Evolutionary conservation across 2,888 invertebrate species (phyloP).

Genomic region (Ceramica pisi): DNA sequence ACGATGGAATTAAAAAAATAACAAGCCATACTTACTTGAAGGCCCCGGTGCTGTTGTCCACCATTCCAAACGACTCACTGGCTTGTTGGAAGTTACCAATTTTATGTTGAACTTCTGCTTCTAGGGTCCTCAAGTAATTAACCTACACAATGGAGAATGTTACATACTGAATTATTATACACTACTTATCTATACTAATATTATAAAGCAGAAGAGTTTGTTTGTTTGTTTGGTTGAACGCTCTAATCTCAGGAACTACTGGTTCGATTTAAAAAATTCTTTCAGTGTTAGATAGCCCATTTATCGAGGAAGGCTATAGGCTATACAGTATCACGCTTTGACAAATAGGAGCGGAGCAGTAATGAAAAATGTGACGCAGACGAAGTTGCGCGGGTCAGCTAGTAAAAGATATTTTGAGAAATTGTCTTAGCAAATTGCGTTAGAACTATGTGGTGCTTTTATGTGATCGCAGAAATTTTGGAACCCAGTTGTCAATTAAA

Average conservation of each 20-base stretch:
- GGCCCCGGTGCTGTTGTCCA: constrained; percentile 69
- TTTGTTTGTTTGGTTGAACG: no score
- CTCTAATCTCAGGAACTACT: no score
- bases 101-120: constrained; percentile 82
- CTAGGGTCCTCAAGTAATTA: constrained; percentile 77
- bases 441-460: not conserved
- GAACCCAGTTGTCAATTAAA: no score
- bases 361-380: no score
- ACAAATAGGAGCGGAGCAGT: no score
- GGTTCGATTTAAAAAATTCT: no score
- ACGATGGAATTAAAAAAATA: not conserved
- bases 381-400: no score
- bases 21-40: constrained; percentile 71
- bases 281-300: no score
- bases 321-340: no score
- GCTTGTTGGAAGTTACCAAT: constrained; percentile 71
- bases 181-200: no score
- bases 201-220: no score
- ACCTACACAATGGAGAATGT: constrained; percentile 68
- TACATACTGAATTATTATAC: not conserved
- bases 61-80: constrained; percentile 74
- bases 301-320: no score
- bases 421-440: not conserved
- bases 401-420: not conserved
- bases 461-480: not conserved